Conservation (phyloP, 2,797 vertebrate species). For the Lepus oiostolus region DNA sequence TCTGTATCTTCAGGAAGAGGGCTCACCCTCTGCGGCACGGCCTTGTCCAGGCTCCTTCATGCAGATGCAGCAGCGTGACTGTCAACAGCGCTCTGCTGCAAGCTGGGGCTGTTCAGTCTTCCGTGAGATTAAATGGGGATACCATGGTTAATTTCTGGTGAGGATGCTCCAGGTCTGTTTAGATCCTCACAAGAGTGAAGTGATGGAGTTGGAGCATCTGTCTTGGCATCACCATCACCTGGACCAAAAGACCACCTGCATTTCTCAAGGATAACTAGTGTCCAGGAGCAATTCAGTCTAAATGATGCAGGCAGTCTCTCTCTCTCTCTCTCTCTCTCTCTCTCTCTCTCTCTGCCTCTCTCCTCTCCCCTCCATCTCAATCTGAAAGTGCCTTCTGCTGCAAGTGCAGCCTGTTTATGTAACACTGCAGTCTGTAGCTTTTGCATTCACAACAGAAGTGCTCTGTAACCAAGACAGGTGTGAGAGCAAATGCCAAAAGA, state of each 20-base stretch:
- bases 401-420: neutral
- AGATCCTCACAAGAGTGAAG: neutral
- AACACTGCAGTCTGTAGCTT: neutral
- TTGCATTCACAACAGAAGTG: neutral
- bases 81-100: neutral
- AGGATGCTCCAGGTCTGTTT: neutral
- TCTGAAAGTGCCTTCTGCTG: constrained; percentile 9
- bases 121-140: neutral
- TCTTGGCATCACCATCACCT: constrained; percentile 4
- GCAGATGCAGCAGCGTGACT: neutral
- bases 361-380: neutral
- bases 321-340: neutral
- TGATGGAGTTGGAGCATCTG: neutral
- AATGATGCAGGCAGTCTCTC: neutral
- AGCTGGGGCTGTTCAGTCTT: neutral
- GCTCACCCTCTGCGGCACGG: neutral
- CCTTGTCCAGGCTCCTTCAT: neutral
- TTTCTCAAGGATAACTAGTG: neutral
- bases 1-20: neutral
- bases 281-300: neutral
- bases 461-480: neutral
- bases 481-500: neutral
- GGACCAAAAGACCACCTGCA: neutral
- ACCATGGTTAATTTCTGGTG: neutral
- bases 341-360: no score